phyloP scores from a whole-genome alignment of 2,888 invertebrate species.

The Hydroisotoma schaefferi region DNA sequence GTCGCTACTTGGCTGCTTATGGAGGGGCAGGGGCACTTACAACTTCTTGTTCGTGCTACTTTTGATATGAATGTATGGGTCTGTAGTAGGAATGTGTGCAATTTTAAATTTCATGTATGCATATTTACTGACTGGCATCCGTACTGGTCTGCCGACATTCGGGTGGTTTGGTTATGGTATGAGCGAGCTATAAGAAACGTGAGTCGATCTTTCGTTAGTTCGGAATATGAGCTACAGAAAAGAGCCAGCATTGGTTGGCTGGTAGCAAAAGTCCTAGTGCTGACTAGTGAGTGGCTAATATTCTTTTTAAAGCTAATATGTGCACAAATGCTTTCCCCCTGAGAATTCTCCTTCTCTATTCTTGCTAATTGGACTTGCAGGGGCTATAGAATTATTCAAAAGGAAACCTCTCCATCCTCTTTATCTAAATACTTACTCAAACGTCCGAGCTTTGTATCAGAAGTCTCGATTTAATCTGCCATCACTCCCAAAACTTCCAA shows the following conservation, averaged over 20 bases:
- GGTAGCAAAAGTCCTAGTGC: neutral
- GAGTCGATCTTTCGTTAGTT: neutral
- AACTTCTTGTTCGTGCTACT: too few species aligned
- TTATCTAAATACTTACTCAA: neutral
- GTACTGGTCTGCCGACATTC: too few species aligned
- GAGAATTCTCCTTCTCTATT: conserved; percentile 39
- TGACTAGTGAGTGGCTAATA: conserved; percentile 6
- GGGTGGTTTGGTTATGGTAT: neutral
- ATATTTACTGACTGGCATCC: too few species aligned
- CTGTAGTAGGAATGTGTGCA: too few species aligned
- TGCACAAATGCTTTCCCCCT: conserved; percentile 37
- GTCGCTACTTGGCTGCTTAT: neutral
- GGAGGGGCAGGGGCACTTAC: too few species aligned
- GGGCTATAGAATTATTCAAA: conserved; percentile 44
- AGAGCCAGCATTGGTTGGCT: neutral
- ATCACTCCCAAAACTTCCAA: conserved; percentile 13
- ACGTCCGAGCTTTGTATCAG: conserved; percentile 9
- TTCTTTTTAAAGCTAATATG: conserved; percentile 25
- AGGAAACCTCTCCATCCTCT: neutral
- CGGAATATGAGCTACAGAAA: neutral
- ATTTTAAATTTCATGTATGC: too few species aligned
- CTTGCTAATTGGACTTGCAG: conserved; percentile 43
- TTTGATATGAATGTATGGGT: too few species aligned
- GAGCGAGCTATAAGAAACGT: neutral
- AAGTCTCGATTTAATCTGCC: conserved; percentile 19